These are phyloP conservation scores for Leptothorax acervorum DNA, from an alignment of 2,888 invertebrate species.

Conservation along the genomic window DNA sequence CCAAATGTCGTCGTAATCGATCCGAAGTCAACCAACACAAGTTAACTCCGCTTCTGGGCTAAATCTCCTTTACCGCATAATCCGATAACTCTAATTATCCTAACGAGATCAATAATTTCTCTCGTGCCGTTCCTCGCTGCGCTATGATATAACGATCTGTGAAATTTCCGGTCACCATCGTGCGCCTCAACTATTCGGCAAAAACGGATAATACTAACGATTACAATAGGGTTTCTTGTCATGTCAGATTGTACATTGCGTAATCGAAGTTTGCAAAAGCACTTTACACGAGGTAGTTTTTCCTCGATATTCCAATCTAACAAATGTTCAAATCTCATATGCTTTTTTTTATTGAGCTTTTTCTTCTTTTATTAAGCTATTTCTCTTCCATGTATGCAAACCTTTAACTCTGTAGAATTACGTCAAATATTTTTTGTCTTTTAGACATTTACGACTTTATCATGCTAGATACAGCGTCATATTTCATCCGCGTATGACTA, in stretches of 20 bases:
- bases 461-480: slow-evolving; percentile 22
- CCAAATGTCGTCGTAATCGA: slow-evolving; percentile 71
- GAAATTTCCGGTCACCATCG: slow-evolving; percentile 28
- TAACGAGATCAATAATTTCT: slow-evolving; percentile 81
- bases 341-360: neutral
- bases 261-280: neutral
- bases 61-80: slow-evolving; percentile 78
- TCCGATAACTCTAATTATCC: slow-evolving; percentile 81
- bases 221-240: neutral
- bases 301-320: neutral
- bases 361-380: neutral
- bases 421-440: slow-evolving; percentile 8
- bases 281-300: neutral
- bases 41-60: slow-evolving; percentile 67
- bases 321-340: neutral
- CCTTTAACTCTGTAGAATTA: neutral
- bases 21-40: slow-evolving; percentile 72
- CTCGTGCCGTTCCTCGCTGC: slow-evolving; percentile 33
- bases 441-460: slow-evolving; percentile 39
- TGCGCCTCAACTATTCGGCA: neutral
- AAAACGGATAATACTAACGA: slow-evolving; percentile 3
- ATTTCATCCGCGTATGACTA: slow-evolving; percentile 39
- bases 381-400: neutral
- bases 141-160: slow-evolving; percentile 14
- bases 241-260: neutral